Percentiles rank a stretch among this genome's conserved stretches.
These are phyloP conservation scores for Chloropsis cyanopogon DNA, from an alignment of 2,113 vertebrate genomes.

Conservation along the genomic window DNA sequence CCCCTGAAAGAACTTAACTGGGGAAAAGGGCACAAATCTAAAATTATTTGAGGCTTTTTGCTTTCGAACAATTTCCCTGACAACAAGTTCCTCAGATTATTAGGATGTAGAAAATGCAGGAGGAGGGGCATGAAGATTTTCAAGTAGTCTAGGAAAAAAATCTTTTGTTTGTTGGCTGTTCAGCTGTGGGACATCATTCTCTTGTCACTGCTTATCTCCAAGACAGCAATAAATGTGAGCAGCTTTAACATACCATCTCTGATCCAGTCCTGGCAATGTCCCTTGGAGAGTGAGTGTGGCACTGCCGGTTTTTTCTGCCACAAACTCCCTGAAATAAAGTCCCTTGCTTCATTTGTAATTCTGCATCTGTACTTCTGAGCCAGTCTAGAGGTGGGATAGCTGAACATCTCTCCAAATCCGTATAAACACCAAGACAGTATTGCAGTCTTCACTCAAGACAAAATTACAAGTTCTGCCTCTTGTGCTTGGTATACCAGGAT, in stretches of 20 bases:
- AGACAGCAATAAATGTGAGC: not conserved
- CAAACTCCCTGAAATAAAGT: not conserved
- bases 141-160: not conserved
- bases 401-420: not conserved
- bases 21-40: not conserved
- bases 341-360: not conserved
- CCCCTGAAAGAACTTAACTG: not conserved
- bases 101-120: not conserved
- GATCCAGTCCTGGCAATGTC: not conserved
- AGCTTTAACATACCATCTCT: not conserved
- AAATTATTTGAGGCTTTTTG: not conserved
- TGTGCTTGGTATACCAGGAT: not conserved
- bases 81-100: not conserved
- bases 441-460: not conserved
- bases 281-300: not conserved
- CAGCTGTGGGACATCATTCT: not conserved
- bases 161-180: not conserved
- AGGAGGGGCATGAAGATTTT: not conserved
- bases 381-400: not conserved
- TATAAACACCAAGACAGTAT: not conserved
- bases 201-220: not conserved
- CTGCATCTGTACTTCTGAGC: not conserved
- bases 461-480: not conserved
- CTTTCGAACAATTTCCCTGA: not conserved
- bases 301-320: not conserved